These are phyloP conservation scores for Rhabdomys dilectus DNA, from an alignment of 2,113 vertebrate genomes.

Conservation along the genomic window DNA sequence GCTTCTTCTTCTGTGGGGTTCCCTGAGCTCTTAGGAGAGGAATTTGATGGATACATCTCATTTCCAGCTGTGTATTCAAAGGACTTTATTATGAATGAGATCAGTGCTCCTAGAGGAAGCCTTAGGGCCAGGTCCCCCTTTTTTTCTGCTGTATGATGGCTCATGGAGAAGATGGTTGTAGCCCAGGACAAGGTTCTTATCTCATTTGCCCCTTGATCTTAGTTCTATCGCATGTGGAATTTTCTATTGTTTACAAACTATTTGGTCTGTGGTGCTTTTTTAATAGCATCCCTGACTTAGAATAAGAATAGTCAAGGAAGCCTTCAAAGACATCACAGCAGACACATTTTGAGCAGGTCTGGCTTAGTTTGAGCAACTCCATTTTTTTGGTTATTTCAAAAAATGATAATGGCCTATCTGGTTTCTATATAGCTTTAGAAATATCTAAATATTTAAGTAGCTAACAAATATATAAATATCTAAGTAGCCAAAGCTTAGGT, in stretches of 20 bases:
- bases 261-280: neutral
- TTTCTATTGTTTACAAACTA: neutral
- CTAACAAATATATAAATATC: neutral
- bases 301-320: neutral
- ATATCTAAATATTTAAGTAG: neutral
- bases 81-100: neutral
- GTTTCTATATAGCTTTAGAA: neutral
- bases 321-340: neutral
- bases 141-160: no score
- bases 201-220: neutral
- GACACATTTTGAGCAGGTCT: neutral
- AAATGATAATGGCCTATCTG: neutral
- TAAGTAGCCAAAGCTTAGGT: neutral
- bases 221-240: neutral
- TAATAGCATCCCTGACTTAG: neutral
- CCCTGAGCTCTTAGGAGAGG: neutral
- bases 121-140: no score
- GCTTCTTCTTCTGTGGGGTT: neutral
- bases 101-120: no score
- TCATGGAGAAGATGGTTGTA: neutral
- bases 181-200: neutral
- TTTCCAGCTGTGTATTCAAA: neutral
- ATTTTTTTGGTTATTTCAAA: neutral
- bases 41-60: neutral
- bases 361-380: neutral